These are phyloP conservation scores for Campoplex capitator DNA, from an alignment of 2,888 invertebrate genomes.

Conservation along the genomic window DNA sequence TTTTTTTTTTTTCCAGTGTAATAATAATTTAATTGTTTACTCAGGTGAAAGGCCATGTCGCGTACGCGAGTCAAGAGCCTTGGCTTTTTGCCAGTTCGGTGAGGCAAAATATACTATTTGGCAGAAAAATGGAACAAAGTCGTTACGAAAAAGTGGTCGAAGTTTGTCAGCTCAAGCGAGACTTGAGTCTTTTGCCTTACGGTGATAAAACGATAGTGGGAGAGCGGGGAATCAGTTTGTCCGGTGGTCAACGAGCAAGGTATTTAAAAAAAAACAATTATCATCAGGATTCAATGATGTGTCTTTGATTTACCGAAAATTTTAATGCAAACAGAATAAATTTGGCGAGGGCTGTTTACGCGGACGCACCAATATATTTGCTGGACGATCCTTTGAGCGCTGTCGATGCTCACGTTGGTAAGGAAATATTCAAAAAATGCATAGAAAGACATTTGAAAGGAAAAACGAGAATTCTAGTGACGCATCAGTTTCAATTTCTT, in stretches of 20 bases:
- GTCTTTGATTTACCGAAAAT: neutral
- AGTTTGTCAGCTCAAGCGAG: constrained; percentile 90
- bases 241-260: constrained; percentile 90
- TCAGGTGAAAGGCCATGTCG: constrained; percentile 88
- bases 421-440: constrained; percentile 94
- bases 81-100: constrained; percentile 95
- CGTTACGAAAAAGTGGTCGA: constrained; percentile 89
- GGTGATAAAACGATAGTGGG: constrained; percentile 95
- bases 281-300: neutral
- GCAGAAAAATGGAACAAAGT: constrained; percentile 89
- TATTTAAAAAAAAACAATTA: constrained; percentile 72
- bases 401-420: constrained; percentile 95
- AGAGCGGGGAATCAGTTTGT: constrained; percentile 93
- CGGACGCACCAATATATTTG: constrained; percentile 94
- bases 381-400: constrained; percentile 97
- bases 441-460: constrained; percentile 87
- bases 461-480: constrained; percentile 86
- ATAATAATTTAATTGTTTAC: neutral
- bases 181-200: constrained; percentile 91
- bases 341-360: constrained; percentile 94
- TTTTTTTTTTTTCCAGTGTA: neutral
- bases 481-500: constrained; percentile 88
- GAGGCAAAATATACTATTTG: constrained; percentile 97
- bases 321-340: constrained; percentile 86
- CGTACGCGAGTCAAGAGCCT: constrained; percentile 95